These are phyloP conservation scores for Cryptosula pallasiana DNA, from an alignment of 2,888 invertebrate species.

Conservation along the genomic window DNA sequence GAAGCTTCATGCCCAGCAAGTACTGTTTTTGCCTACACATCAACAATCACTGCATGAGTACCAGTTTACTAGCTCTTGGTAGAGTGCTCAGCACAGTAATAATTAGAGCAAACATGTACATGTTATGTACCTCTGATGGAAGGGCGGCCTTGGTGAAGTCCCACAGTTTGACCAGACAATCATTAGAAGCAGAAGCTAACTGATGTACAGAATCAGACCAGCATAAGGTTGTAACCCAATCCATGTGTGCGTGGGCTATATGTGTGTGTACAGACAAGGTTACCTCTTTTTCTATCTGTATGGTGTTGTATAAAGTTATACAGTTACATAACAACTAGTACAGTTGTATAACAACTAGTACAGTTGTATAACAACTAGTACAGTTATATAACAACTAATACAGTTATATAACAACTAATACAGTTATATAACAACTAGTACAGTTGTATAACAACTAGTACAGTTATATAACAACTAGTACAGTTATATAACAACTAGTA, in stretches of 20 bases:
- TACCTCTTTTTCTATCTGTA: neutral
- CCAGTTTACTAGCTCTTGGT: too few species aligned
- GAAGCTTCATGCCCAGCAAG: slow-evolving; percentile 44
- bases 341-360: too few species aligned
- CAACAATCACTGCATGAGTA: too few species aligned
- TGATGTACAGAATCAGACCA: neutral
- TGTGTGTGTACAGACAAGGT: neutral
- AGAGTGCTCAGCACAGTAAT: too few species aligned
- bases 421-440: neutral
- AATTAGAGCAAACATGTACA: too few species aligned
- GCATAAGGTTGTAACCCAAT: neutral
- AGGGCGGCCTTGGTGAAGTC: slow-evolving; percentile 17
- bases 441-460: neutral
- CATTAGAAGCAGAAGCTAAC: slow-evolving; percentile 8
- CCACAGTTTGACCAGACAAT: slow-evolving; percentile 14
- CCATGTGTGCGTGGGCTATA: neutral
- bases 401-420: neutral
- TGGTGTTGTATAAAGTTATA: neutral
- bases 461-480: neutral
- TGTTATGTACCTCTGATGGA: neutral
- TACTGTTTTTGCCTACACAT: slow-evolving; percentile 33
- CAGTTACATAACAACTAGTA: neutral
- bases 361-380: neutral
- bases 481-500: too few species aligned
- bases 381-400: neutral